Evolutionary conservation across 1,140 invertebrate species (phyloP).

Genomic region (Lepidotrigona ventralis): DNA sequence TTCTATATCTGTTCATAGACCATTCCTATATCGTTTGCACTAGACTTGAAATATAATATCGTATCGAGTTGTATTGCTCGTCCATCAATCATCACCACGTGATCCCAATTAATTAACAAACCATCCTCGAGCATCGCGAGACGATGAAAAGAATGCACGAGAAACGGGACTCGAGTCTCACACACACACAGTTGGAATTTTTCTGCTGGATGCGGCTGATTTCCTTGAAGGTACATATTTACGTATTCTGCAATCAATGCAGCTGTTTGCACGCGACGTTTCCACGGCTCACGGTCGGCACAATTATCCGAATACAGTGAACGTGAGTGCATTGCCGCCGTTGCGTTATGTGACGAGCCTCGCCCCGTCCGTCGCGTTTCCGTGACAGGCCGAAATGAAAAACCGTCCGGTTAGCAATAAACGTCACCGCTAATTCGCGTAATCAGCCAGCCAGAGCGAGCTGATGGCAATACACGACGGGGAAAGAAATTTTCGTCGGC

Average conservation of each 20-base stretch:
- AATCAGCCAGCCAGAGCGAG: not conserved
- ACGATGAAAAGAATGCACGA: not conserved
- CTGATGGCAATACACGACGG: not conserved
- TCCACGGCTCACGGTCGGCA: not conserved
- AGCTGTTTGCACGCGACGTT: conserved; percentile 34
- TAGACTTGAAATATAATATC: too few species aligned
- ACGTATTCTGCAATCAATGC: conserved; percentile 41
- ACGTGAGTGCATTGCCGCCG: not conserved
- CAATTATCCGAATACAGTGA: conserved; percentile 31
- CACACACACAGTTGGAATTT: not conserved
- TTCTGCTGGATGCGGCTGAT: not conserved
- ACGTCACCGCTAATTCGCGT: conserved; percentile 31
- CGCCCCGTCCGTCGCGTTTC: not conserved
- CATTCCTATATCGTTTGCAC: too few species aligned
- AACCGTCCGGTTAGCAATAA: conserved; percentile 18
- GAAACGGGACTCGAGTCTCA: not conserved
- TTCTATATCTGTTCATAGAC: too few species aligned
- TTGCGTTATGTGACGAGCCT: not conserved
- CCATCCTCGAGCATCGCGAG: not conserved
- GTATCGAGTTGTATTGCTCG: too few species aligned
- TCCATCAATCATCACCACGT: not conserved
- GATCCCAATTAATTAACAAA: not conserved
- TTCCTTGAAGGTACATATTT: conserved; percentile 43
- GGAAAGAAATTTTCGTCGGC: not conserved
- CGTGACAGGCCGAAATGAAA: conserved; percentile 14